Percentiles rank a stretch among this genome's conserved stretches.
Evolutionary conservation across 2,797 vertebrate genomes (phyloP).

Genomic region (Rhinatrema bivittatum): DNA sequence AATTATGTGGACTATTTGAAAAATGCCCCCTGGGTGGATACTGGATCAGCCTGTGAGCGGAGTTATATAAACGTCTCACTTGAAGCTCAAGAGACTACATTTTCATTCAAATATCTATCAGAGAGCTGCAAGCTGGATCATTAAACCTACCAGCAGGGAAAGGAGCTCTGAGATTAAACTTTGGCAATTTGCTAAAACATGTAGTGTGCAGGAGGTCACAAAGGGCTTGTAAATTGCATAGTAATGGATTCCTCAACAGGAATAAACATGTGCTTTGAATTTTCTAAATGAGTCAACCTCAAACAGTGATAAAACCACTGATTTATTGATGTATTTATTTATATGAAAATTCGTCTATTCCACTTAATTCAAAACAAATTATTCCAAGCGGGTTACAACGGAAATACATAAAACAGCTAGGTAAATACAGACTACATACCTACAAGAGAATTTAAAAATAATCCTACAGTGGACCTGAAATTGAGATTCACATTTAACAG

Average conservation of each 20-base stretch:
- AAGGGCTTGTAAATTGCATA: conserved; percentile 52
- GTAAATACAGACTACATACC: no score
- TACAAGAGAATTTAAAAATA: no score
- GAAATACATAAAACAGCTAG: no score
- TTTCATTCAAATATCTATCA: conserved; percentile 13
- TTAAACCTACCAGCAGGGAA: conserved; percentile 28
- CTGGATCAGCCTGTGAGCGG: no score
- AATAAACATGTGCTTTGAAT: conserved; percentile 64
- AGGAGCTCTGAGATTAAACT: conserved; percentile 27
- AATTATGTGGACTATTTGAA: no score
- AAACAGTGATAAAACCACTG: conserved; percentile 53
- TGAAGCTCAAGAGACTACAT: conserved; percentile 19
- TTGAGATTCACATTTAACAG: no score
- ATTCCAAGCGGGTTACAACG: no score
- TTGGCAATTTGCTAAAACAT: conserved; percentile 32
- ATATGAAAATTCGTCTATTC: no score
- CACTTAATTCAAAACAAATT: no score
- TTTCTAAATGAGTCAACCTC: conserved; percentile 63
- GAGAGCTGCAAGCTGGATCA: conserved; percentile 27
- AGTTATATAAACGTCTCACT: background rate
- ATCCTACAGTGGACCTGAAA: no score
- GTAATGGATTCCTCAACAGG: conserved; percentile 52
- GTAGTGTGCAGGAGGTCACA: conserved; percentile 30
- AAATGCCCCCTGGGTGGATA: no score
- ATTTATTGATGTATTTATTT: no score